phyloP scores from a whole-genome alignment of 2,797 vertebrate genomes.

The Trachops cirrhosus region DNA sequence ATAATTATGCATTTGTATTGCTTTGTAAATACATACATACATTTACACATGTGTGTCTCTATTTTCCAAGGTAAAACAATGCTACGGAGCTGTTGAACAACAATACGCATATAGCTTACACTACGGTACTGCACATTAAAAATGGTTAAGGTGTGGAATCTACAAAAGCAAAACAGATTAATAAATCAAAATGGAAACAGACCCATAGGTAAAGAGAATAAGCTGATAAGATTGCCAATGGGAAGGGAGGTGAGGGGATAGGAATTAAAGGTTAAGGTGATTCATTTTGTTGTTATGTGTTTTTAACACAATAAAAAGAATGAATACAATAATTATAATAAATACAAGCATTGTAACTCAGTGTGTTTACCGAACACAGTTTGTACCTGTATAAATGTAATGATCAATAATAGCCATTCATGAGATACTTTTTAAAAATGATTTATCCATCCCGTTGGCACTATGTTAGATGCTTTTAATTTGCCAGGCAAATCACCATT shows the following conservation, averaged over 20 bases:
- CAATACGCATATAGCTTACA: background rate
- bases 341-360: background rate
- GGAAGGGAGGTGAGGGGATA: background rate
- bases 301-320: background rate
- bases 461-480: slow-evolving; percentile 22
- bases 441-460: background rate
- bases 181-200: background rate
- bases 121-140: background rate
- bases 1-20: background rate
- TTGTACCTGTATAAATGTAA: background rate
- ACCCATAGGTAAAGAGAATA: background rate
- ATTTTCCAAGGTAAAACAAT: background rate
- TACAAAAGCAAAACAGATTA: background rate
- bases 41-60: background rate
- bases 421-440: background rate
- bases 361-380: background rate
- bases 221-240: background rate
- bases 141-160: background rate
- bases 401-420: background rate
- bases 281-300: background rate
- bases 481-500: background rate
- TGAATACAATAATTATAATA: background rate
- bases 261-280: background rate
- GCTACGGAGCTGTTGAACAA: background rate
- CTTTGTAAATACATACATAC: background rate